A percentile compares a stretch with the other conserved stretches of the same genome.
Evolutionary conservation across 35 echinoderm and acorn worm species (phyloP).

Genomic region (Lytechinus variegatus): DNA sequence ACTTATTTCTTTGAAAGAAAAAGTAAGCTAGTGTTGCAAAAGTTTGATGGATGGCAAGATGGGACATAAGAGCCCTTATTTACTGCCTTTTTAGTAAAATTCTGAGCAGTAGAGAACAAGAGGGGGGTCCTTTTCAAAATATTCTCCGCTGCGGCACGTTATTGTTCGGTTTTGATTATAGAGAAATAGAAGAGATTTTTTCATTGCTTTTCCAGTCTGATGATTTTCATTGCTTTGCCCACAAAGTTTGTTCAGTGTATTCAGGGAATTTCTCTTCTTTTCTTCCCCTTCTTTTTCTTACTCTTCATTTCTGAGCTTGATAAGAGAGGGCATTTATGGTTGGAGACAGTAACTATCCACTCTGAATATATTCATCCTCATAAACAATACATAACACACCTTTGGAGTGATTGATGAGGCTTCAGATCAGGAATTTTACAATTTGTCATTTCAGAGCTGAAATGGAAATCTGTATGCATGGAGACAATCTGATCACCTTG

Average conservation of each 20-base stretch:
- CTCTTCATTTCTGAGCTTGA: background rate
- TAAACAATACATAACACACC: background rate
- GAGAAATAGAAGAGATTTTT: background rate
- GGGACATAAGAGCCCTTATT: background rate
- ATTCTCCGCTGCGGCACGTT: background rate
- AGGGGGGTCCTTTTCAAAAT: background rate
- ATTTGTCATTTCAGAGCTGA: background rate
- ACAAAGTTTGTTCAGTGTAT: background rate
- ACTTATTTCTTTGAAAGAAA: background rate
- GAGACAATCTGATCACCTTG: background rate
- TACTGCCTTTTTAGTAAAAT: background rate
- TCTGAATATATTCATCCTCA: background rate
- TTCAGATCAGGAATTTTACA: background rate
- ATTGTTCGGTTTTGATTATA: background rate
- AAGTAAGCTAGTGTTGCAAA: background rate
- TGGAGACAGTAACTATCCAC: background rate
- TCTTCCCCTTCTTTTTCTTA: background rate
- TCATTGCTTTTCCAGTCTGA: background rate
- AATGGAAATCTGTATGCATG: background rate
- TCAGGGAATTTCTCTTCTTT: background rate
- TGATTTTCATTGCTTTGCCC: constrained; percentile 2
- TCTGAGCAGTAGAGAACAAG: background rate
- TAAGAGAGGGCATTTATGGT: background rate
- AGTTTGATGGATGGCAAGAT: background rate
- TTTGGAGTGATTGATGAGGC: background rate